Conservation (phyloP, 2,113 vertebrate species). For the Psephotus haematonotus region DNA sequence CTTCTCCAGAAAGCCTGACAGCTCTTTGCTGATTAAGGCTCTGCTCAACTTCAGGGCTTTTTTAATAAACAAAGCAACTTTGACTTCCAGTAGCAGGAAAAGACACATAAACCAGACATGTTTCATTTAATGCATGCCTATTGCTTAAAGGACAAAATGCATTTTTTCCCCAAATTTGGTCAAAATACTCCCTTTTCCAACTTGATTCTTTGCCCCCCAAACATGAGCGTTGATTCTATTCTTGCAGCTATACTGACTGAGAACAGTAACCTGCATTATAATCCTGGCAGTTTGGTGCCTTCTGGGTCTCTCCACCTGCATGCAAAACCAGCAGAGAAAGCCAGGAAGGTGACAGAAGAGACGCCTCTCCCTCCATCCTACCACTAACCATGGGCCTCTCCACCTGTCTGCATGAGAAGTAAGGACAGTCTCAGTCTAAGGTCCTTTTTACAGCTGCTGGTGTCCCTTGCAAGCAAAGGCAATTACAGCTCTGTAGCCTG, state of each 20-base stretch:
- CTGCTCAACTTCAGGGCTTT: not conserved
- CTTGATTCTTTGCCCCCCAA: not conserved
- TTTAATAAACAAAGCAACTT: constrained; percentile 1
- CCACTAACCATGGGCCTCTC: not conserved
- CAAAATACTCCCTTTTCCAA: not conserved
- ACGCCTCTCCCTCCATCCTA: fast-evolving
- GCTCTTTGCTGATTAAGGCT: not conserved
- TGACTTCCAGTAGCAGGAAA: constrained; percentile 8
- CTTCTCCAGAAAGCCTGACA: not conserved
- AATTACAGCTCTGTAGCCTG: not conserved
- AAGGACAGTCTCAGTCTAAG: not conserved
- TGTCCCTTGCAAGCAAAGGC: not conserved
- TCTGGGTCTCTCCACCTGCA: not conserved
- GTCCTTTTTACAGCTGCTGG: not conserved
- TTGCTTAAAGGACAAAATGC: constrained; percentile 6
- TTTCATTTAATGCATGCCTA: not conserved
- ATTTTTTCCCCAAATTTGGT: constrained; percentile 56
- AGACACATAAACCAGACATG: not conserved
- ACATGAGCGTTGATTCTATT: not conserved
- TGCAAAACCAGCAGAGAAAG: not conserved
- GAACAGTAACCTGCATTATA: not conserved
- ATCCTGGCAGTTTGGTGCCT: not conserved
- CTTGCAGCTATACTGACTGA: not conserved
- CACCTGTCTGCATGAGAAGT: not conserved
- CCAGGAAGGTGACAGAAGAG: not conserved